phyloP scores from a whole-genome alignment of 2,888 invertebrate genomes.

The Eupithecia dodoneata region DNA sequence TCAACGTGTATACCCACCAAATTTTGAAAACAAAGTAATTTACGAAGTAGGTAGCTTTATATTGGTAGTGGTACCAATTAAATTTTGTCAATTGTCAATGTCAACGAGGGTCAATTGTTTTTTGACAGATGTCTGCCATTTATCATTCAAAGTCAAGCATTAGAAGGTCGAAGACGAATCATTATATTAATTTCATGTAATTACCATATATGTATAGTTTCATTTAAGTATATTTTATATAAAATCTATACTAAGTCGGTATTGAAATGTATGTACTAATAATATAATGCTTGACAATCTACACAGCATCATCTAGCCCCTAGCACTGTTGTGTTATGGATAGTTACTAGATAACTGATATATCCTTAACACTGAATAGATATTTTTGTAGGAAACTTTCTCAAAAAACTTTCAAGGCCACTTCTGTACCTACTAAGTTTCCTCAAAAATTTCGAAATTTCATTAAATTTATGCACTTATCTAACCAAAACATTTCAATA shows the following conservation, averaged over 20 bases:
- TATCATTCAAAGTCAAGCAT: constrained; percentile 25
- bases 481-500: background rate
- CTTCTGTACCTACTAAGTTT: background rate
- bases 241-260: no score
- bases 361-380: no score
- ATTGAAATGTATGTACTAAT: no score
- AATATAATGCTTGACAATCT: no score
- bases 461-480: background rate
- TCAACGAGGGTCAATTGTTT: constrained; percentile 28
- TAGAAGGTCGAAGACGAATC: background rate
- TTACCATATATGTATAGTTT: background rate
- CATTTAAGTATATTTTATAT: background rate
- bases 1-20: background rate
- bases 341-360: no score
- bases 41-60: background rate
- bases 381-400: no score
- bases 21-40: constrained; percentile 3
- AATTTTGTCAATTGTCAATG: constrained; percentile 21
- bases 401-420: background rate
- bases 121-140: constrained; percentile 26
- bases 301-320: no score
- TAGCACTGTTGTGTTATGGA: no score
- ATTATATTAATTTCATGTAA: background rate
- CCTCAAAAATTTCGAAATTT: background rate
- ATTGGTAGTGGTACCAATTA: constrained; percentile 2